Conservation (phyloP, 2,113 vertebrate genomes). For the Phoxinus phoxinus region DNA sequence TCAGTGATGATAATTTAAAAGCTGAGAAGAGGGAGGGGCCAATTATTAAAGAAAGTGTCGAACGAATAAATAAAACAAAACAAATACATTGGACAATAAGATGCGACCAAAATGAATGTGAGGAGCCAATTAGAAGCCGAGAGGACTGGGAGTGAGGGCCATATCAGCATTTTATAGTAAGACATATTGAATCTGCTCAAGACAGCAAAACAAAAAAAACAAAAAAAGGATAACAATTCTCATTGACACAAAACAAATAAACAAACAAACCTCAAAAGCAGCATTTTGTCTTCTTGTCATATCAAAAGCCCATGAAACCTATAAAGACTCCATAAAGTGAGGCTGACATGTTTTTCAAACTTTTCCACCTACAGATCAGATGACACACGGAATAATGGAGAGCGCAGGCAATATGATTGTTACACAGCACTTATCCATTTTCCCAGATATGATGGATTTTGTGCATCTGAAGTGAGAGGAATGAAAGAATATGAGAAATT, state of each 20-base stretch:
- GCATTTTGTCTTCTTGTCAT: slow-evolving; percentile 16
- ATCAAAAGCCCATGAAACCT: slow-evolving; percentile 6
- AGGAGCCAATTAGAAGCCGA: neutral
- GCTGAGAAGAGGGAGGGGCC: neutral
- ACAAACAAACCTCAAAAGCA: neutral
- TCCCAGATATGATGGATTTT: slow-evolving; percentile 60
- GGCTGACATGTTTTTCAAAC: slow-evolving; percentile 43
- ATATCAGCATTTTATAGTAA: neutral
- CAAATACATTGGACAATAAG: slow-evolving; percentile 34
- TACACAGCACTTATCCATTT: slow-evolving; percentile 58
- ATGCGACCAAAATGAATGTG: slow-evolving; percentile 1
- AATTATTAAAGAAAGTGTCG: no score
- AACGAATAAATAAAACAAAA: slow-evolving; percentile 40
- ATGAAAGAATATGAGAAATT: slow-evolving; percentile 62
- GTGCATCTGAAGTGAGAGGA: slow-evolving; percentile 55
- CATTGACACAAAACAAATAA: slow-evolving; percentile 14
- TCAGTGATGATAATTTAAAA: neutral
- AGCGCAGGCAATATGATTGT: slow-evolving; percentile 52
- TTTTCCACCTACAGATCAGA: slow-evolving; percentile 51
- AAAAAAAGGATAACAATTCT: no score
- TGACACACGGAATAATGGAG: slow-evolving; percentile 53
- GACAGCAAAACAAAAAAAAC: neutral
- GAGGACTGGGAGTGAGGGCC: neutral
- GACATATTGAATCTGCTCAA: neutral
- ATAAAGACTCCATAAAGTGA: slow-evolving; percentile 34